A percentile compares a stretch with the other conserved stretches of the same genome.
Evolutionary conservation across 2,888 invertebrate genomes (phyloP).

Genomic region (Lordiphosa andalusiaca): DNA sequence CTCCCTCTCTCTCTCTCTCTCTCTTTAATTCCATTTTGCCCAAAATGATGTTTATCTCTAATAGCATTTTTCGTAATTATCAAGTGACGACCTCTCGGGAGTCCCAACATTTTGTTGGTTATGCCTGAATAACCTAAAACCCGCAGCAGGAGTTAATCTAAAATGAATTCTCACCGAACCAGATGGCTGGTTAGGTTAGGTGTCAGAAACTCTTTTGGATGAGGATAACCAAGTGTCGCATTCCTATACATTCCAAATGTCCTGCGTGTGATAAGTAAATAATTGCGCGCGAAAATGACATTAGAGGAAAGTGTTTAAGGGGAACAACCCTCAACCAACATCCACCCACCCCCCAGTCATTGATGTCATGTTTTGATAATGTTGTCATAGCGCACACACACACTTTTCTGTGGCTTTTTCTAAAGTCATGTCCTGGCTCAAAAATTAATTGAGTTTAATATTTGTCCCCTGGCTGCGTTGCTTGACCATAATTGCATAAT

Average conservation of each 20-base stretch:
- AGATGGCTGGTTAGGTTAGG: slow-evolving; percentile 55
- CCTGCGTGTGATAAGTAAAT: slow-evolving; percentile 69
- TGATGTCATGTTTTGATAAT: slow-evolving; percentile 42
- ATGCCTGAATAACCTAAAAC: slow-evolving; percentile 54
- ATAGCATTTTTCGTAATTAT: slow-evolving; percentile 63
- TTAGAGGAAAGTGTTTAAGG: slow-evolving; percentile 60
- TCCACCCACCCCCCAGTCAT: neutral
- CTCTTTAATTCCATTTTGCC: slow-evolving; percentile 26
- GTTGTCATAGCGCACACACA: slow-evolving; percentile 50
- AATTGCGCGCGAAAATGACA: slow-evolving; percentile 66
- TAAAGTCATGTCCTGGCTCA: slow-evolving; percentile 35
- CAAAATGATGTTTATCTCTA: slow-evolving; percentile 67
- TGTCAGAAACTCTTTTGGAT: slow-evolving; percentile 50
- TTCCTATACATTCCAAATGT: slow-evolving; percentile 46
- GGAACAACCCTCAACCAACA: slow-evolving; percentile 17
- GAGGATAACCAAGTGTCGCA: slow-evolving; percentile 67
- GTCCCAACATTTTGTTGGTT: slow-evolving; percentile 37
- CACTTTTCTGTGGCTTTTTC: slow-evolving; percentile 47
- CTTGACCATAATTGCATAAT: slow-evolving; percentile 71
- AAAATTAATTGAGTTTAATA: slow-evolving; percentile 74
- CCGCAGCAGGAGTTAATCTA: slow-evolving; percentile 58
- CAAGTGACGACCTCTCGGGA: slow-evolving; percentile 47
- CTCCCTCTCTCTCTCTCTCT: slow-evolving; percentile 2
- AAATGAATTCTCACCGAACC: slow-evolving; percentile 65
- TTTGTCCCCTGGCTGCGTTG: slow-evolving; percentile 24